Conservation (phyloP, 2,888 invertebrate genomes). For the Nomada flava region DNA sequence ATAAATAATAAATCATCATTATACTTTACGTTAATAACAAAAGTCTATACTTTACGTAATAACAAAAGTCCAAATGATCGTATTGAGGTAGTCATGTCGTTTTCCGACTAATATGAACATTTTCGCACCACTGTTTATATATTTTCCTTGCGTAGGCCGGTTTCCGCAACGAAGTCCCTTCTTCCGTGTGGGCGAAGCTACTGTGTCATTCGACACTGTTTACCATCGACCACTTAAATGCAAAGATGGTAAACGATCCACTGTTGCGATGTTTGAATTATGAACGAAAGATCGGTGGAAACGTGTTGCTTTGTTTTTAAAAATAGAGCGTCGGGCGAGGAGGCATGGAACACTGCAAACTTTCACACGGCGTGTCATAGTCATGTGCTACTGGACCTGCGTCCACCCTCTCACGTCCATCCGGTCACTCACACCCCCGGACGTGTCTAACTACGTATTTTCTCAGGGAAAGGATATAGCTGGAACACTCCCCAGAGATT, state of each 20-base stretch:
- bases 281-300: constrained; percentile 9
- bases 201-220: constrained; percentile 40
- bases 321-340: constrained; percentile 53
- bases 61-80: no score
- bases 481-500: constrained; percentile 59
- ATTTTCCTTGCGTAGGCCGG: constrained; percentile 34
- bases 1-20: no score
- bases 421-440: constrained; percentile 75
- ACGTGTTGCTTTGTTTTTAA: constrained; percentile 46
- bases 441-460: constrained; percentile 72
- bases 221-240: constrained; percentile 28
- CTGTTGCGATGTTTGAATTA: constrained; percentile 23
- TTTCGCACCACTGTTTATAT: constrained; percentile 10
- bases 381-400: constrained; percentile 79
- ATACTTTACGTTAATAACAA: no score
- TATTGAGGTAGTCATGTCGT: neutral
- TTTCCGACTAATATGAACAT: neutral
- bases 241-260: constrained; percentile 25
- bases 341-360: constrained; percentile 53
- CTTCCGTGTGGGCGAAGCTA: neutral
- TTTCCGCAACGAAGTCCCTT: constrained; percentile 1
- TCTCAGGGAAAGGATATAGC: constrained; percentile 75
- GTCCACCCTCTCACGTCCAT: constrained; percentile 74
- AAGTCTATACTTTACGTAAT: no score
- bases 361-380: constrained; percentile 80